These are phyloP conservation scores for Baccha elongata DNA, from an alignment of 2,888 invertebrate species.

Conservation along the genomic window DNA sequence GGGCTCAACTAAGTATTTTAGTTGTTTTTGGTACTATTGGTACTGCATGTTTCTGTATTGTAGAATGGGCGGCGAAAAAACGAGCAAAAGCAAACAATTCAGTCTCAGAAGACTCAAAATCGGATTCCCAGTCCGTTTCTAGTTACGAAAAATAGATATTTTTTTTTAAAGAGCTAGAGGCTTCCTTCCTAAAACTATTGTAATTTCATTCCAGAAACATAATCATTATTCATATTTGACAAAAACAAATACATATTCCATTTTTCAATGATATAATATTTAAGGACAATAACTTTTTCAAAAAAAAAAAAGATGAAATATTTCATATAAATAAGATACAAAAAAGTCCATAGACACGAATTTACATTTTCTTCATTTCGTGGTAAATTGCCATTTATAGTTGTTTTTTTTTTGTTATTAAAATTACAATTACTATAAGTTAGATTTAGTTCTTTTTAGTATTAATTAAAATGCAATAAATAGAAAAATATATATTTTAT, in stretches of 20 bases:
- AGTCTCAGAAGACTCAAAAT: constrained; percentile 76
- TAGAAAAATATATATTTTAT: constrained; percentile 46
- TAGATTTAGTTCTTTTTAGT: constrained; percentile 39
- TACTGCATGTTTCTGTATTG: constrained; percentile 89
- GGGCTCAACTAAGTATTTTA: constrained; percentile 89
- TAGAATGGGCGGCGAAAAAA: constrained; percentile 86
- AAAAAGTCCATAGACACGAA: constrained; percentile 54
- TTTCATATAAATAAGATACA: constrained; percentile 10
- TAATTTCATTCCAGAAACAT: constrained; percentile 63
- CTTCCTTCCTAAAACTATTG: constrained; percentile 49
- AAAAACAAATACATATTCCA: constrained; percentile 33
- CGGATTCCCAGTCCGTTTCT: constrained; percentile 66
- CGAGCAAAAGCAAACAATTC: constrained; percentile 76
- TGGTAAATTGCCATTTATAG: constrained; percentile 12
- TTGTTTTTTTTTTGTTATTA: constrained; percentile 28
- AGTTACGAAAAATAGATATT: constrained; percentile 69
- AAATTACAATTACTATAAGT: constrained; percentile 42
- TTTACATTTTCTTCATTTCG: constrained; percentile 41
- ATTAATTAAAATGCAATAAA: constrained; percentile 42
- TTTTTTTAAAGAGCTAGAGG: constrained; percentile 16
- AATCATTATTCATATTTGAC: constrained; percentile 33
- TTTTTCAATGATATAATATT: constrained; percentile 13
- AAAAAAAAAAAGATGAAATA: background rate
- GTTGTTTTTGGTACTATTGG: constrained; percentile 88
- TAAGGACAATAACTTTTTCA: constrained; percentile 59